phyloP scores from a whole-genome alignment of 2,888 invertebrate species.

The Athetis lepigone region DNA sequence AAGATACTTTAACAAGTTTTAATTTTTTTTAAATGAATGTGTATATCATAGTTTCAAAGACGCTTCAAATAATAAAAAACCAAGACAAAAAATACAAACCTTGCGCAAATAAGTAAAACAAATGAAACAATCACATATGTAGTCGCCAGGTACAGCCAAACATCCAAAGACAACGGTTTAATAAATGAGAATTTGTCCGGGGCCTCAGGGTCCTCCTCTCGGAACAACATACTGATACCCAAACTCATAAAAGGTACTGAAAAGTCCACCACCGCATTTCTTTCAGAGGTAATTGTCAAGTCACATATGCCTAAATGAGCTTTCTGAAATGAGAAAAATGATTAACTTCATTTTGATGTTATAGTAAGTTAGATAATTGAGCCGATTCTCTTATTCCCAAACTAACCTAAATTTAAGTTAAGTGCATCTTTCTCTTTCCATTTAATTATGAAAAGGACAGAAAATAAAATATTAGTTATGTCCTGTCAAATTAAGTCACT shows the following conservation, averaged over 20 bases:
- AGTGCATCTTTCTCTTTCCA: too few species aligned
- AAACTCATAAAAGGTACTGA: constrained; percentile 99
- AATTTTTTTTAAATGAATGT: too few species aligned
- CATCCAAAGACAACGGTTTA: constrained; percentile 95
- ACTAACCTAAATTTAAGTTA: too few species aligned
- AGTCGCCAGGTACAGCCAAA: constrained; percentile 96
- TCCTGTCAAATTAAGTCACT: too few species aligned
- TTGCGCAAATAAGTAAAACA: constrained; percentile 94
- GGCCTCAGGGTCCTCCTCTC: constrained; percentile 93
- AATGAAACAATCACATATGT: constrained; percentile 96
- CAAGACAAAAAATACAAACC: constrained; percentile 83
- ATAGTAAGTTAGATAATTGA: too few species aligned
- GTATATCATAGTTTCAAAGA: too few species aligned
- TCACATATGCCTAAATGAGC: constrained; percentile 98
- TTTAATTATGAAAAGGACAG: too few species aligned
- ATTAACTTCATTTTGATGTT: not conserved
- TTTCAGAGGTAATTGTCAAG: constrained; percentile 97
- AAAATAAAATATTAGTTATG: too few species aligned
- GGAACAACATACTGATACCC: constrained; percentile 96
- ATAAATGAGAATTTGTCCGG: constrained; percentile 97
- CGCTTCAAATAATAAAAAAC: too few species aligned
- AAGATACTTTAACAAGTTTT: too few species aligned
- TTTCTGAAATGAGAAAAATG: constrained; percentile 91
- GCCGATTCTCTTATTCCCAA: too few species aligned
- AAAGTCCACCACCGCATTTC: constrained; percentile 97